phyloP scores from a whole-genome alignment of 2,113 vertebrate genomes.

The Gnathonemus longibarbis region DNA sequence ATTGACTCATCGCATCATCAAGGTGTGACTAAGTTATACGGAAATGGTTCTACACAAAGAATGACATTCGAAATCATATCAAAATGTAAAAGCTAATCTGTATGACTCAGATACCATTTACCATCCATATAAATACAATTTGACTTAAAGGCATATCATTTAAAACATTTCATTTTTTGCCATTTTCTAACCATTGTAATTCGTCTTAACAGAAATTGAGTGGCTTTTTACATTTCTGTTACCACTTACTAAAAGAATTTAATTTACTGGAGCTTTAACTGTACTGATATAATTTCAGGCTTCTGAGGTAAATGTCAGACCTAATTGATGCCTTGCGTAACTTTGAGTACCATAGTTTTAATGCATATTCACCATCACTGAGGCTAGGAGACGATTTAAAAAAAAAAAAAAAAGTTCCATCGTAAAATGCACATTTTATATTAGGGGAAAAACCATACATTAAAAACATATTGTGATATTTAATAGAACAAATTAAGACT shows the following conservation, averaged over 20 bases:
- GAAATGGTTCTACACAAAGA: not conserved
- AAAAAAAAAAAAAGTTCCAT: not conserved
- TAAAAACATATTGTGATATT: not conserved
- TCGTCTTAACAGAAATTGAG: not conserved
- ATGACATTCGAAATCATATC: constrained; percentile 1
- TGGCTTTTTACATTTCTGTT: not conserved
- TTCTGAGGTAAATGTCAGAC: not conserved
- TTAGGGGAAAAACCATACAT: not conserved
- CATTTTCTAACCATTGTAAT: not conserved
- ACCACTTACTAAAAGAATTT: not conserved
- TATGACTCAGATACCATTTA: not conserved
- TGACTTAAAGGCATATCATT: not conserved
- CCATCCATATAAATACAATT: not conserved
- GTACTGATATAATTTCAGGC: not conserved
- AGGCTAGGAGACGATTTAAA: not conserved
- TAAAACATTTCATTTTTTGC: not conserved
- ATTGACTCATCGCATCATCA: not conserved
- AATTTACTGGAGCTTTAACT: not conserved
- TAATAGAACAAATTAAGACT: not conserved
- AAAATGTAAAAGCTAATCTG: not conserved
- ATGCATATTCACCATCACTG: not conserved
- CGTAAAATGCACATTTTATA: not conserved
- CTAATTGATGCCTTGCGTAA: not conserved
- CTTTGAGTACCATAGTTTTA: not conserved
- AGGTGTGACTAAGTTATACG: not conserved